phyloP scores from a whole-genome alignment of 2,113 vertebrate genomes.

The Silurus asotus region DNA sequence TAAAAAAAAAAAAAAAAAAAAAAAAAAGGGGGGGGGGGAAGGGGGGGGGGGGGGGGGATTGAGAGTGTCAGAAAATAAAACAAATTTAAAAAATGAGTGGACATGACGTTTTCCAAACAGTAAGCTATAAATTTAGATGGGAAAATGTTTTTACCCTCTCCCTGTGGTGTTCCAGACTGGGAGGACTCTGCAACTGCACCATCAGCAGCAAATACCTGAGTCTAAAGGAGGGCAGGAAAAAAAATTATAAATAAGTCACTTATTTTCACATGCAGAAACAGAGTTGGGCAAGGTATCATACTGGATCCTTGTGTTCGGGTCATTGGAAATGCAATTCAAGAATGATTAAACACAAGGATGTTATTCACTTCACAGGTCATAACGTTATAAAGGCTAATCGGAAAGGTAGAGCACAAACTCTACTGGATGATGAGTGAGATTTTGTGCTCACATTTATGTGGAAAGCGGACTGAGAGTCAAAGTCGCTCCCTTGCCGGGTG shows the following conservation, averaged over 20 bases:
- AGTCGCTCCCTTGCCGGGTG: conserved; percentile 88
- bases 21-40: no score
- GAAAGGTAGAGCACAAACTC: background rate
- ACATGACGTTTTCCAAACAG: no score
- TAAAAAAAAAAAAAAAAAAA: conserved; percentile 38
- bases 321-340: background rate
- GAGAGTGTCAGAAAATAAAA: background rate
- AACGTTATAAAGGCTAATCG: no score
- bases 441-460: conserved; percentile 84
- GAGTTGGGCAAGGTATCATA: background rate
- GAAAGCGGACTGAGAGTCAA: conserved; percentile 86
- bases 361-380: no score
- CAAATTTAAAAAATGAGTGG: background rate
- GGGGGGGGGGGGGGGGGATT: no score
- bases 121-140: background rate
- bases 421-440: background rate
- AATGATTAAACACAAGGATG: background rate
- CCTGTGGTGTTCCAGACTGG: conserved; percentile 85
- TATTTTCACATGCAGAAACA: background rate
- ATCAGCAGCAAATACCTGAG: conserved; percentile 89
- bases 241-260: conserved; percentile 15
- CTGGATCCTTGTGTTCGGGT: background rate
- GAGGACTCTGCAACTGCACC: conserved; percentile 81
- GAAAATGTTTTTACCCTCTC: conserved; percentile 76
- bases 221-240: conserved; percentile 60